Conservation (phyloP, 2,888 invertebrate species). For the Hemithea aestivaria region DNA sequence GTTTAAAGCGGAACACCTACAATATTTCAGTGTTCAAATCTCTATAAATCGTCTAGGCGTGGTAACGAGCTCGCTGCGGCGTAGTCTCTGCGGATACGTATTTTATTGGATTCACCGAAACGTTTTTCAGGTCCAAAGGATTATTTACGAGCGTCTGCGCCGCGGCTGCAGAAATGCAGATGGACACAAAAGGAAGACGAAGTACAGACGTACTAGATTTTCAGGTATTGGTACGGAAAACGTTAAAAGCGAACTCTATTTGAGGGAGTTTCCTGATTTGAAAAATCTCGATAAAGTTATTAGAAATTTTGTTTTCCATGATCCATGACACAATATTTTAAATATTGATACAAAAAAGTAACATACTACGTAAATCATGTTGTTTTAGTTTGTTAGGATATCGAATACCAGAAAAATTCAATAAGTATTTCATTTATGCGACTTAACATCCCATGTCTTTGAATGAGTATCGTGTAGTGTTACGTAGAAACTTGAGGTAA, state of each 20-base stretch:
- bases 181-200: slow-evolving; percentile 49
- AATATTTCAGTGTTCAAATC: slow-evolving; percentile 78
- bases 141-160: slow-evolving; percentile 77
- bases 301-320: too few relatives aligned
- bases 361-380: too few relatives aligned
- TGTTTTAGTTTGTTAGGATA: too few relatives aligned
- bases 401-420: too few relatives aligned
- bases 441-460: too few relatives aligned
- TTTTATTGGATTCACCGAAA: slow-evolving; percentile 79
- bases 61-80: slow-evolving; percentile 77
- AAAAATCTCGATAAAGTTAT: too few relatives aligned
- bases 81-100: slow-evolving; percentile 78
- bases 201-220: slow-evolving; percentile 25
- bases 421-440: too few relatives aligned
- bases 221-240: slow-evolving; percentile 6
- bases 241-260: background rate
- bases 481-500: too few relatives aligned
- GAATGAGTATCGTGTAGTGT: too few relatives aligned
- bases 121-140: slow-evolving; percentile 77
- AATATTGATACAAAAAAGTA: too few relatives aligned
- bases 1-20: slow-evolving; percentile 73
- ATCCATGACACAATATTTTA: too few relatives aligned
- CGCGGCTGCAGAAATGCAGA: slow-evolving; percentile 72
- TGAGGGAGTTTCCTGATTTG: too few relatives aligned
- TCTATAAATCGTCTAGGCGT: slow-evolving; percentile 78